phyloP scores from a whole-genome alignment of 2,888 invertebrate genomes.

The Watsonalla binaria region DNA sequence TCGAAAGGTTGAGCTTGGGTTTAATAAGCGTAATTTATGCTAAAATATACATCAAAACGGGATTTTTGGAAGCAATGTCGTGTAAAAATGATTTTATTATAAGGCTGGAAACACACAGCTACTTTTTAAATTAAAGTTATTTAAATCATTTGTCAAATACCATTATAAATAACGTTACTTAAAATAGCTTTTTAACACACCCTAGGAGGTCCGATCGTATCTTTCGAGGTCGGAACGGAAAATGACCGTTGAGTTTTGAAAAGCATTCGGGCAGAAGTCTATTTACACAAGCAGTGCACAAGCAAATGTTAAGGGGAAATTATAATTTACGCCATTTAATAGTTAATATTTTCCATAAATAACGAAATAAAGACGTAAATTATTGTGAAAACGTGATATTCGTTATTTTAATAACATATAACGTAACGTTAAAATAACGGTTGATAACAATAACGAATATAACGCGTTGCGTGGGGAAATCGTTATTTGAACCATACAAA shows the following conservation, averaged over 20 bases:
- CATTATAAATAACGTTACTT: neutral
- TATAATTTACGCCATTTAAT: constrained; percentile 20
- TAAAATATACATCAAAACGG: neutral
- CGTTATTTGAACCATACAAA: constrained; percentile 56
- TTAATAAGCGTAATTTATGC: neutral
- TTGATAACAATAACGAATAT: constrained; percentile 33
- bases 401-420: constrained; percentile 4
- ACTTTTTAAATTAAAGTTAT: too few species aligned
- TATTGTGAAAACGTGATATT: constrained; percentile 3
- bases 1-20: neutral
- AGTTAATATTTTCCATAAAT: constrained; percentile 11
- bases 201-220: constrained; percentile 76
- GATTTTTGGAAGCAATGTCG: too few species aligned
- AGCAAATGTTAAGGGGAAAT: constrained; percentile 22
- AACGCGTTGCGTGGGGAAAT: constrained; percentile 32
- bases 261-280: constrained; percentile 84
- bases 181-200: constrained; percentile 27
- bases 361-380: constrained; percentile 10
- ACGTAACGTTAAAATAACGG: neutral
- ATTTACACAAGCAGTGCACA: constrained; percentile 46
- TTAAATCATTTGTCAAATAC: neutral
- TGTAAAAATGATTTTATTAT: too few species aligned
- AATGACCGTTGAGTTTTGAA: constrained; percentile 96
- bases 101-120: too few species aligned
- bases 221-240: constrained; percentile 94